Evolutionary conservation across 2,113 vertebrate species (phyloP).

Genomic region (Ascaphus truei): DNA sequence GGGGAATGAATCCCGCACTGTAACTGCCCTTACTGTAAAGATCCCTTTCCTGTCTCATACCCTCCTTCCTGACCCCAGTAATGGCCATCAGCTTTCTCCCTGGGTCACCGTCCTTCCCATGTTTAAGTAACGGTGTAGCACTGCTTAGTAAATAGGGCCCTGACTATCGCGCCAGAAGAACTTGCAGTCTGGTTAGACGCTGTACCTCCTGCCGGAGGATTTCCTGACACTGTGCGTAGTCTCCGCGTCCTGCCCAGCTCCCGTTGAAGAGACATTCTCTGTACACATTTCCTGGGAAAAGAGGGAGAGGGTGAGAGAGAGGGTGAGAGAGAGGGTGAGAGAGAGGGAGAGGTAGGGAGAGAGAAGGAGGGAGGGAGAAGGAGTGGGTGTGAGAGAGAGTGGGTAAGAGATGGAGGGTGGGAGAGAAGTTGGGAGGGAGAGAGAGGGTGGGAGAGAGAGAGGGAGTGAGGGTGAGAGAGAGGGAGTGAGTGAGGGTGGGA

Average conservation of each 20-base stretch:
- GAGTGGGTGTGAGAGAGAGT: too few relatives aligned
- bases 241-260: slow-evolving; percentile 76
- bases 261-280: slow-evolving; percentile 78
- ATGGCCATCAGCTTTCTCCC: too few relatives aligned
- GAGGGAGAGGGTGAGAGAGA: neutral
- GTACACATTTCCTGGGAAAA: slow-evolving; percentile 76
- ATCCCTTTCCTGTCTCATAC: neutral
- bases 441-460: too few relatives aligned
- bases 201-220: slow-evolving; percentile 80
- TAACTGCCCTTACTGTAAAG: too few relatives aligned
- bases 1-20: too few relatives aligned
- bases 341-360: too few relatives aligned
- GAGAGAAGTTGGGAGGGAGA: too few relatives aligned
- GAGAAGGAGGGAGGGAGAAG: neutral
- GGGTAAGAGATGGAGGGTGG: too few relatives aligned
- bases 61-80: neutral
- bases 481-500: too few relatives aligned
- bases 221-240: slow-evolving; percentile 83
- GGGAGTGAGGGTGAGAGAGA: too few relatives aligned
- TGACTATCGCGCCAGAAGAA: fast-evolving
- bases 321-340: too few relatives aligned
- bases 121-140: neutral
- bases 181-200: neutral
- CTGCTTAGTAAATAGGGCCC: fast-evolving
- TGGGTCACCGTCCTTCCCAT: too few relatives aligned